These are phyloP conservation scores for Drosophila phalerata DNA, from an alignment of 2,888 invertebrate genomes.

Conservation along the genomic window DNA sequence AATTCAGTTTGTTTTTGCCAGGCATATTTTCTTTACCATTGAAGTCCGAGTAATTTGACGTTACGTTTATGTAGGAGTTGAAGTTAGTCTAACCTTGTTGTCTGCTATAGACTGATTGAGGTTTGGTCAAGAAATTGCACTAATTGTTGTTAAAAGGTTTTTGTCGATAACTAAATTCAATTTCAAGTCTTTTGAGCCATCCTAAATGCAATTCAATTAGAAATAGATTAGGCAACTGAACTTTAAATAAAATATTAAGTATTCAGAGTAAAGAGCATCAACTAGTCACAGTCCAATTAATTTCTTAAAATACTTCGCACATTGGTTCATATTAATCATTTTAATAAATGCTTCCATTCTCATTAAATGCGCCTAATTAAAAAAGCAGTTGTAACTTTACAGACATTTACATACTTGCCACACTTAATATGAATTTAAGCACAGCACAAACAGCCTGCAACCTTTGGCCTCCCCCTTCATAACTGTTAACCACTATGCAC, in stretches of 20 bases:
- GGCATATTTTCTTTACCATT: constrained; percentile 62
- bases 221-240: neutral
- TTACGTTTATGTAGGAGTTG: constrained; percentile 17
- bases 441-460: neutral
- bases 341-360: constrained; percentile 1
- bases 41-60: constrained; percentile 53
- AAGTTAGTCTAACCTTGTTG: neutral
- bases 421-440: constrained; percentile 59
- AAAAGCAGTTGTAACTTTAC: constrained; percentile 53
- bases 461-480: neutral
- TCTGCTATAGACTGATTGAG: constrained; percentile 22
- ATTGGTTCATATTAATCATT: neutral
- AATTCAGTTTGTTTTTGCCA: constrained; percentile 75
- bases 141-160: constrained; percentile 59
- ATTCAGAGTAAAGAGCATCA: neutral
- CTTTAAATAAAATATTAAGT: neutral
- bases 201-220: neutral
- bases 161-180: constrained; percentile 27
- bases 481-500: constrained; percentile 38
- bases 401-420: constrained; percentile 52
- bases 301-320: neutral
- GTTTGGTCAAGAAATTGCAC: constrained; percentile 36
- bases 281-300: no score
- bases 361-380: constrained; percentile 59
- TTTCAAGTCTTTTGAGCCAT: constrained; percentile 9